A percentile compares a stretch with the other conserved stretches of the same genome.
These are phyloP conservation scores for Catharus minimus DNA, from an alignment of 2,113 vertebrate species.

Conservation along the genomic window DNA sequence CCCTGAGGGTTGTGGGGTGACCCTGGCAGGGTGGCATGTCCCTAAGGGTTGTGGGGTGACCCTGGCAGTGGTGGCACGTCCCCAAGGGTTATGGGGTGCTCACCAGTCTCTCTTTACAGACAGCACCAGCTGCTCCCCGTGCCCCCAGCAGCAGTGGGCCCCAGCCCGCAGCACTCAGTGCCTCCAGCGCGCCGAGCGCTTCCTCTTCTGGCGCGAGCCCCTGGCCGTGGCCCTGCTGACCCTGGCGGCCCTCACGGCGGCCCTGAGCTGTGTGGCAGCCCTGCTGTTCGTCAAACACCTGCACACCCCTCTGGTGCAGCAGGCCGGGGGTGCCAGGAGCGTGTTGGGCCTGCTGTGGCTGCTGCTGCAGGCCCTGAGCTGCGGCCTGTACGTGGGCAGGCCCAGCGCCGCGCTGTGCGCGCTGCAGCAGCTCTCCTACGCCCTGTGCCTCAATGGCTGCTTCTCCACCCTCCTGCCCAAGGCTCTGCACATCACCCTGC, in stretches of 20 bases:
- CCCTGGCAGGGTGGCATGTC: no score
- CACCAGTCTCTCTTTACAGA: conserved; percentile 50
- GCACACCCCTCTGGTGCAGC: conserved; percentile 69
- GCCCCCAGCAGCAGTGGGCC: conserved; percentile 79
- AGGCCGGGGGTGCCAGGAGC: conserved; percentile 70
- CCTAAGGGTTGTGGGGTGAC: no score
- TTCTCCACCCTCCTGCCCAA: conserved; percentile 78
- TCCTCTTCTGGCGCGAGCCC: conserved; percentile 73
- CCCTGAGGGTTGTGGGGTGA: no score
- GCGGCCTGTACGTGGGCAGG: conserved; percentile 77
- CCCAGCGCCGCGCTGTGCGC: conserved; percentile 68
- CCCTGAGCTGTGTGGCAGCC: conserved; percentile 30
- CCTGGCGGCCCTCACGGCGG: conserved; percentile 9
- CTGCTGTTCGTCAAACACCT: conserved; percentile 70
- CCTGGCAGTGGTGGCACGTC: no score
- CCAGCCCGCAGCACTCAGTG: conserved; percentile 64
- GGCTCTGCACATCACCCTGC: conserved; percentile 68
- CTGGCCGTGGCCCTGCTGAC: conserved; percentile 56
- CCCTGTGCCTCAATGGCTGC: conserved; percentile 76
- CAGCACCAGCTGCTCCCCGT: conserved; percentile 74
- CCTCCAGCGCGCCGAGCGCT: conserved; percentile 58
- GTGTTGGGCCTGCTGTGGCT: conserved; percentile 73
- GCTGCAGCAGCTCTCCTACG: conserved; percentile 70
- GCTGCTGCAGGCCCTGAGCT: conserved; percentile 69
- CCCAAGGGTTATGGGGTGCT: no score